Base-by-base conservation (phyloP, 2,113 vertebrate genomes). In the Oryzias melastigma region DNA sequence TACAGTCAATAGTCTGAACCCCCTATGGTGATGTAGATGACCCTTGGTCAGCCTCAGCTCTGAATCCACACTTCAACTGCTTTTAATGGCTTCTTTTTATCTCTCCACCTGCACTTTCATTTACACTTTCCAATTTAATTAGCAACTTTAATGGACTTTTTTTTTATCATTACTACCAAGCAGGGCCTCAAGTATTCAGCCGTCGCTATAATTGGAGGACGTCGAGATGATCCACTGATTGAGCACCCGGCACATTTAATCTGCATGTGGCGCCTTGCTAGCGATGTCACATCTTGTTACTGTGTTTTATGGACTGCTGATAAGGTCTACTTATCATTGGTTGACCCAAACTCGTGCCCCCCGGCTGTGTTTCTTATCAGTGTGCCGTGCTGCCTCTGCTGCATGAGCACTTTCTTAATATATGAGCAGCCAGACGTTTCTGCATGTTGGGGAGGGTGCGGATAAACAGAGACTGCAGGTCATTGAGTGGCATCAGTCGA, bases 61-160 rank as follows among this genome's bases (percentile, higher is more conserved):
- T 17, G 8, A 14, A 16, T 43, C 13, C 55, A 35, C 0, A 1
- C 35, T 58, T 7, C 52, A 63, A 12, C 29, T 25, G 35, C 17
- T 24, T 41, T 14, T 65, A 42, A 71, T 8, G 18, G 29, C 58
- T 64, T 56, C 48, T 51, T 35, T 35, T 35, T 35, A 35, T 45
- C 52, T 42, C 52, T 62, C 75, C 70, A 87, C 78, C 83, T 61
- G 65, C 59, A 25, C 85, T 77, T 87, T 83, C 75, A 87, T 90
- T 87, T 69, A 71, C 13, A 59, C 85, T 90, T 90, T 90, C 90
- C 87, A 84, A 12, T 90, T 90, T 90, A 90, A 91, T 91, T 87
- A 91, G 67, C 65, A 65, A 66, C 68, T 74, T 85, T 87, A 85
- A 82, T 87, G 66, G 65, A 72, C 70, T 74, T 73, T 85, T 84